Base-by-base conservation (phyloP, 1,140 invertebrate genomes). In the Anthonomus grandis region DNA sequence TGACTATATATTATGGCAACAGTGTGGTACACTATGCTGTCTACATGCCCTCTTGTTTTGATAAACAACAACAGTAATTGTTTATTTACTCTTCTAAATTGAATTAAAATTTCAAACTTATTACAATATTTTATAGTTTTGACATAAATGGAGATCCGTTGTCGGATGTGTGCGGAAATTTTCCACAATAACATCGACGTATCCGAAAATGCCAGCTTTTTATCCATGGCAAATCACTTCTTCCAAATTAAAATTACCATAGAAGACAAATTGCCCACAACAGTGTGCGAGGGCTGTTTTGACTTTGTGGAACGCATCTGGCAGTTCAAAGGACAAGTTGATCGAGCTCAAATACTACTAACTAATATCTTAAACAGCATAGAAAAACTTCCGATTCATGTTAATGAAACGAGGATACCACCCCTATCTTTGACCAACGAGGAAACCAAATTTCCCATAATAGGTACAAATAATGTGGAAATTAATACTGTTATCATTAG, bases 101-200 rank as follows among this genome's bases (percentile, higher is more conserved):
- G n/a, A n/a, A n/a, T n/a, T n/a, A n/a, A n/a, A n/a, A n/a, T n/a
- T n/a, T n/a, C n/a, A n/a, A n/a, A n/a, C n/a, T n/a, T n/a, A n/a
- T n/a, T n/a, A n/a, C n/a, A n/a, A n/a, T n/a, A n/a, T n/a, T n/a
- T n/a, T n/a, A n/a, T n/a, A n/a, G n/a, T n/a, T n/a, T n/a, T n/a
- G n/a, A n/a, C n/a, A 41, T 1, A 19, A 21, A 70, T 70, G 69
- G 66, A 63, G 37, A 39, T 60, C 8, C 62, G 66, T 17, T 81
- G 79, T 69, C 76, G 79, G 62, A 70, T 81, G 19, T 81, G 79
- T 64, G 79, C 78, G 59, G 75, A 78, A 55, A 23, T 37, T 13
- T 52, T 45, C 34, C 24, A 47, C 4, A 58, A 65, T 57, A 57
- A 68, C 19, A 44, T 68, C 25, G 41, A 51, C 27, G 60, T 65